Evolutionary conservation across 1,140 invertebrate genomes (phyloP).

Genomic region (silkworm (Bombyx mori)): ASM3026992v2 NC_085116.1:10412501-10413000

Average conservation of each 20-base stretch:
- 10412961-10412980: no score
- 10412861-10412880: slow-evolving; percentile 65
- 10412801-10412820: slow-evolving; percentile 54
- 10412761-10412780: slow-evolving; percentile 45
- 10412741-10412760: slow-evolving; percentile 44
- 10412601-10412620: slow-evolving; percentile 67
- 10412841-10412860: slow-evolving; percentile 58
- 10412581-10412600: slow-evolving; percentile 52
- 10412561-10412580: slow-evolving; percentile 72
- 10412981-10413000: no score
- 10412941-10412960: no score
- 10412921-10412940: no score
- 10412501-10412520: slow-evolving; percentile 86
- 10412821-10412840: slow-evolving; percentile 61
- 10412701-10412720: slow-evolving; percentile 20
- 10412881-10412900: slow-evolving; percentile 47
- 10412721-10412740: slow-evolving; percentile 22
- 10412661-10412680: slow-evolving; percentile 52
- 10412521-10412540: slow-evolving; percentile 89
- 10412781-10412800: slow-evolving; percentile 34
- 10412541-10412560: slow-evolving; percentile 71
- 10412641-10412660: slow-evolving; percentile 52
- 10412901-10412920: background rate
- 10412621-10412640: slow-evolving; percentile 46
- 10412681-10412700: slow-evolving; percentile 47